Evolutionary conservation across 1,140 invertebrate species (phyloP), one percentile per base, ranked within the genome.

Genomic region (Alviniconcha marisindica): DNA sequence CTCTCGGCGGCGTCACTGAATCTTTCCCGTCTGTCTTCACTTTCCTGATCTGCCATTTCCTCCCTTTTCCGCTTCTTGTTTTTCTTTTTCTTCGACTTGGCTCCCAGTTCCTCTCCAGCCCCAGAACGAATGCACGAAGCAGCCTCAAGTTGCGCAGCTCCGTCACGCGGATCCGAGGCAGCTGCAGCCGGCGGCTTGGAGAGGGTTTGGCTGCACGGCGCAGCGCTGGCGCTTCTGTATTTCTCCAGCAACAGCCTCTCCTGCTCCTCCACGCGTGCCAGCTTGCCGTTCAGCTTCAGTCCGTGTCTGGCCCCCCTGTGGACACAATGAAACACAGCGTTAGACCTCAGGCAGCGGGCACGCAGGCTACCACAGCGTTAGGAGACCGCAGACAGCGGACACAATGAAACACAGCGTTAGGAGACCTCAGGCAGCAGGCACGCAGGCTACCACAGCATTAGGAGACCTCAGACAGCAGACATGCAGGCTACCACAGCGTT

Each of bases 301-400:
- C 93, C 93, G 87, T 93, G 92, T 33, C 93, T 86, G 36, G 92
- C 92, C 83, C 89, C 93, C 84, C 91, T 91, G 84, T n/a, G n/a
- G n/a, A n/a, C n/a, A n/a, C n/a, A n/a, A n/a, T n/a, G n/a, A n/a
- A n/a, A n/a, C n/a, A n/a, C n/a, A n/a, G n/a, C n/a, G n/a, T n/a
- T n/a, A n/a, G n/a, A n/a, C n/a, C n/a, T n/a, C n/a, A n/a, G n/a
- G n/a, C n/a, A n/a, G n/a, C n/a, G n/a, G n/a, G n/a, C n/a, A n/a
- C n/a, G n/a, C n/a, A n/a, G n/a, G n/a, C n/a, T n/a, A n/a, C n/a
- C n/a, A n/a, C n/a, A n/a, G n/a, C n/a, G n/a, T n/a, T n/a, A n/a
- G n/a, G n/a, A n/a, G n/a, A n/a, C n/a, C n/a, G n/a, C n/a, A n/a
- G n/a, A n/a, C n/a, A n/a, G n/a, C n/a, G n/a, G n/a, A n/a, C n/a